Evolutionary conservation across 2,888 invertebrate genomes (phyloP), one percentile per base, ranked within the genome.

Genomic region (Lepidonotus clava): DNA sequence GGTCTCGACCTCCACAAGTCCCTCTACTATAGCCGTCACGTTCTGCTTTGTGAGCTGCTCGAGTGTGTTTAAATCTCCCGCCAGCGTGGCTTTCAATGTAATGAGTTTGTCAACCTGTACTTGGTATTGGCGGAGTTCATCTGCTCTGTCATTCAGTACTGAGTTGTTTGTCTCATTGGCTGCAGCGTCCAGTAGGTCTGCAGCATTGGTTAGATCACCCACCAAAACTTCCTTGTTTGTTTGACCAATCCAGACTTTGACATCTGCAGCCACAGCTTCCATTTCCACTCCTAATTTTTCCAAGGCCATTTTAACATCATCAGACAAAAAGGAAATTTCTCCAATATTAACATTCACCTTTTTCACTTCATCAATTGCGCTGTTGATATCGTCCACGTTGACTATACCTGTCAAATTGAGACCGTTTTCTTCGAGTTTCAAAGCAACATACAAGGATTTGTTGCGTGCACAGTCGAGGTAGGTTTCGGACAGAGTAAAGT

Each of bases 391-490:
- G 21, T 80, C 80, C 41, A 51, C 21, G 80, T 80, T 46, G 28
- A 80, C 32, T 1, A 80, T 4, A 24, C 34, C 46, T 5, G 41
- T 46, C 24, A 80, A 4, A 34, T 80, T 46, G 0, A 80, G 32
- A 4, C 80, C 80, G 34, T 80, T 80, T 5, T 46, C 1, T 21
- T 46, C 24, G 46, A 80, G 34, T 28, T 51, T 41, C 14, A 80
- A 24, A 6, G 80, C 80, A 41, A 18, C 21, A 21, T 80, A 80
- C 1, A 46, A 11, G 1, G 80, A 51, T 24, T 80, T 8, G 46
- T 80, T 80, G 46, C 46, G 40, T 1, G 80, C 80, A 80, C 80
- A 80, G 18, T 80, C 80, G 8, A 51, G 2, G 24, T 80, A 80
- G 28, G 80, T 80, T 5, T 46, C 46, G 4, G 80, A 80, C 28